Conservation (phyloP, 92 coral and sea anemone genomes). For the Zoanthus sansibaricus region DNA sequence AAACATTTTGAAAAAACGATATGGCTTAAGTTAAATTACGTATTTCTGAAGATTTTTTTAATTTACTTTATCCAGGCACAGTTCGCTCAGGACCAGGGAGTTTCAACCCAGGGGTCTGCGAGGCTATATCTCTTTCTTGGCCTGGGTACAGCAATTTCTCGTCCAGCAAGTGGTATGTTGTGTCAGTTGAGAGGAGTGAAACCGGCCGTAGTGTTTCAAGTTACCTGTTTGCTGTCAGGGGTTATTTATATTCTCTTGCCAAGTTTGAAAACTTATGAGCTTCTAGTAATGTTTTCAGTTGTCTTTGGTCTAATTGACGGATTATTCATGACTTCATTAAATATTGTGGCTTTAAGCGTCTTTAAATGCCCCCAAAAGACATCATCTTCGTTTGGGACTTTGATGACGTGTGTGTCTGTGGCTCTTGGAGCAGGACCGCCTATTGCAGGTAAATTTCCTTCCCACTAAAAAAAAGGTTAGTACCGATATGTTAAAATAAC, state of each 20-base stretch:
- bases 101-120: constrained; percentile 11
- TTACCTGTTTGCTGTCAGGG: background rate
- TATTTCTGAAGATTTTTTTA: background rate
- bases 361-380: constrained; percentile 23
- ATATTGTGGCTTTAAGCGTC: background rate
- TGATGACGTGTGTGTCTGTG: constrained; percentile 4
- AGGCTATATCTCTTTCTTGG: constrained; percentile 27
- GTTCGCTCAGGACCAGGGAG: constrained; percentile 8
- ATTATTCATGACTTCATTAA: background rate
- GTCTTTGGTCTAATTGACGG: constrained; percentile 29
- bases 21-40: background rate
- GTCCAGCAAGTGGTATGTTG: constrained; percentile 41
- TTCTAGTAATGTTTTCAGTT: constrained; percentile 1
- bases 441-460: constrained; percentile 1
- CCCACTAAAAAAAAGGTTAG: no score
- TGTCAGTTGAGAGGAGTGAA: constrained; percentile 34
- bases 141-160: constrained; percentile 27
- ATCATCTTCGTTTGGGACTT: constrained; percentile 25
- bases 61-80: constrained; percentile 7
- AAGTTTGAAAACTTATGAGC: background rate
- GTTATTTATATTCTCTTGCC: background rate
- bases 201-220: constrained; percentile 19
- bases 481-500: no score
- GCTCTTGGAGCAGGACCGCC: constrained; percentile 22
- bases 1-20: no score